These are phyloP conservation scores for Petrolisthes manimaculis DNA, from an alignment of 2,888 invertebrate species.

Conservation along the genomic window DNA sequence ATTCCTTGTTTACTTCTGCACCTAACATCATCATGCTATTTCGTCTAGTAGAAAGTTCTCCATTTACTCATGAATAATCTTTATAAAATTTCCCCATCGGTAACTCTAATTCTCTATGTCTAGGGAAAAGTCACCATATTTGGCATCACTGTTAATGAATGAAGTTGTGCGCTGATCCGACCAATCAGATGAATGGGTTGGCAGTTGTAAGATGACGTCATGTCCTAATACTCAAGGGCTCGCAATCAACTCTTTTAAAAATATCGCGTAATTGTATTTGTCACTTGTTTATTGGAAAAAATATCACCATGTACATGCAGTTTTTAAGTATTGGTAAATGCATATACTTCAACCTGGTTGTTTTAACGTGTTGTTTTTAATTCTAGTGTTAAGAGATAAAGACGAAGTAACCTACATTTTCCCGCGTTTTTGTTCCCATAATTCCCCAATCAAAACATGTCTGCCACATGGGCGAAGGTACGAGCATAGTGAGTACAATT, in stretches of 20 bases:
- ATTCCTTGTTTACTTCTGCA: too few species aligned
- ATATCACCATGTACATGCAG: too few species aligned
- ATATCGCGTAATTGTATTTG: neutral
- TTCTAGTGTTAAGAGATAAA: slow-evolving; percentile 20
- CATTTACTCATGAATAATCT: too few species aligned
- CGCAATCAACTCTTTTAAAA: slow-evolving; percentile 36
- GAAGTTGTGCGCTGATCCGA: slow-evolving; percentile 27
- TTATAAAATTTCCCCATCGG: too few species aligned
- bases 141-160: slow-evolving; percentile 16
- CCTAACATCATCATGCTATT: too few species aligned
- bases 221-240: slow-evolving; percentile 20
- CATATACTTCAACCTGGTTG: neutral
- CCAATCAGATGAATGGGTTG: slow-evolving; percentile 60
- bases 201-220: slow-evolving; percentile 57
- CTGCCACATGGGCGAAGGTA: slow-evolving; percentile 59
- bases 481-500: slow-evolving; percentile 46
- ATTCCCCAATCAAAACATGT: slow-evolving; percentile 63
- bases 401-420: slow-evolving; percentile 63
- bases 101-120: too few species aligned
- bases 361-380: too few species aligned
- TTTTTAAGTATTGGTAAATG: neutral
- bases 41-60: too few species aligned
- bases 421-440: slow-evolving; percentile 64
- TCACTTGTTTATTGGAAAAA: neutral
- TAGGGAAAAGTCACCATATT: too few species aligned